These are phyloP conservation scores for Rattus norvegicus DNA, from an alignment of 2,113 vertebrate genomes.

Conservation along the genomic window GRCr8 NC_086028.1:66905501-66906000, in stretches of 20 bases:
- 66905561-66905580: not conserved
- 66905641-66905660: not conserved
- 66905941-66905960: not conserved
- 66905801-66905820: not conserved
- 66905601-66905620: not conserved
- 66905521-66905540: not conserved
- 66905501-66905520: fast-evolving
- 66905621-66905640: not conserved
- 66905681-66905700: not conserved
- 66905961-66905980: not conserved
- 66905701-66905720: not conserved
- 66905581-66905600: not conserved
- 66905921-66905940: not conserved
- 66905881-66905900: not conserved
- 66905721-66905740: not conserved
- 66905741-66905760: not conserved
- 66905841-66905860: not conserved
- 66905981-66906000: not conserved
- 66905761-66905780: not conserved
- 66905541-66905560: not conserved
- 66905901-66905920: not conserved
- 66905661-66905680: not conserved
- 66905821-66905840: not conserved
- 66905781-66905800: not conserved
- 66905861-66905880: not conserved